These are phyloP conservation scores for Delphinus delphis DNA, from an alignment of 2,113 vertebrate species.

Conservation along the genomic window DNA sequence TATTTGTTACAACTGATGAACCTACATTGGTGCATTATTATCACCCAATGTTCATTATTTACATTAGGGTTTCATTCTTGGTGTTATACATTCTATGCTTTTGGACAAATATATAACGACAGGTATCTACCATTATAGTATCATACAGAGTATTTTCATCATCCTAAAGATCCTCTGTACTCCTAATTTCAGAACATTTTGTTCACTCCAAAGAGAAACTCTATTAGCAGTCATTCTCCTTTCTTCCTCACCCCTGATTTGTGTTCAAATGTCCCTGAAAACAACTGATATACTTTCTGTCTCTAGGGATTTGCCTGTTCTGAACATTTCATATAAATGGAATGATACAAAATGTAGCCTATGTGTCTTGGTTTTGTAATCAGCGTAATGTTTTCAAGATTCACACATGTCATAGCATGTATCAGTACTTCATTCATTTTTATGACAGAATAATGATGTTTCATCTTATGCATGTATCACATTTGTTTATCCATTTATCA, in stretches of 20 bases:
- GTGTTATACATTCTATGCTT: too few species aligned
- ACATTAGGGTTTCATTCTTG: too few species aligned
- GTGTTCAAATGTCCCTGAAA: not conserved
- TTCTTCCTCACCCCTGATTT: not conserved
- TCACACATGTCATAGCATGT: not conserved
- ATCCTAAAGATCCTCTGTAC: not conserved
- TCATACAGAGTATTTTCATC: too few species aligned
- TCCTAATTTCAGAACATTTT: not conserved
- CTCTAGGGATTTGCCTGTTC: not conserved
- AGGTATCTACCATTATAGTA: too few species aligned
- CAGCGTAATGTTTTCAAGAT: not conserved
- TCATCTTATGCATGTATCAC: not conserved
- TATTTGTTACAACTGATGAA: too few species aligned
- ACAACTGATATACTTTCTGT: not conserved
- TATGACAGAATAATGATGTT: not conserved
- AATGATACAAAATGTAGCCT: not conserved
- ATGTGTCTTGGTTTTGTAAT: not conserved
- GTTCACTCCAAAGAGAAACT: not conserved
- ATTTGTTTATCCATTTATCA: not conserved
- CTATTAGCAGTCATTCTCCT: not conserved
- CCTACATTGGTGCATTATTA: too few species aligned
- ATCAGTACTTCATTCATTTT: not conserved
- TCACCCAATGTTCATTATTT: too few species aligned
- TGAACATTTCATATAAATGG: not conserved
- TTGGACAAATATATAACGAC: too few species aligned